Evolutionary conservation across 2,797 vertebrate species (phyloP).

Genomic region (Carduelis carduelis): DNA sequence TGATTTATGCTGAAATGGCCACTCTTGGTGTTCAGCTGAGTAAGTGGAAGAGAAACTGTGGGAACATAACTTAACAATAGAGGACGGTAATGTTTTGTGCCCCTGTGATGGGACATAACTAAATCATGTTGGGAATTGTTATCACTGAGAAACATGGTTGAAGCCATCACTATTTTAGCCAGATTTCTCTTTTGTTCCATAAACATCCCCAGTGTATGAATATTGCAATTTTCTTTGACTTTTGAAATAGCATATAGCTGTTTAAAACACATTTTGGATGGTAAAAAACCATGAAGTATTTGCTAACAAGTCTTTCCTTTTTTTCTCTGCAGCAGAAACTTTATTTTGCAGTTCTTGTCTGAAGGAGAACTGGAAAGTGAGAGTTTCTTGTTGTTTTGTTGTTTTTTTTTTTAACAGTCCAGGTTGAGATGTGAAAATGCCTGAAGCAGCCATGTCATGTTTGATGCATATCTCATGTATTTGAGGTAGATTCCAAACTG

Average conservation of each 20-base stretch:
- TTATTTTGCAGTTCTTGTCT: background rate
- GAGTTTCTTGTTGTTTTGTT: background rate
- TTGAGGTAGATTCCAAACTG: background rate
- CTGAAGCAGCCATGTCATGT: rapidly evolving
- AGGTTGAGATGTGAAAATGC: background rate
- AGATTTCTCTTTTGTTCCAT: background rate
- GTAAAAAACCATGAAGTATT: background rate
- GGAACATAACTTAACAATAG: background rate
- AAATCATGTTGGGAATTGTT: background rate
- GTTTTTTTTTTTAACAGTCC: background rate
- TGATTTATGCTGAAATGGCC: background rate
- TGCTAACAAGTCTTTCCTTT: background rate
- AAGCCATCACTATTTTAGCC: background rate
- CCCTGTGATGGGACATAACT: rapidly evolving
- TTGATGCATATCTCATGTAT: background rate
- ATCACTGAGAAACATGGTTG: rapidly evolving
- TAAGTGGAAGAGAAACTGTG: background rate
- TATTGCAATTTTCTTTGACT: background rate
- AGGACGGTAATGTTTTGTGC: background rate
- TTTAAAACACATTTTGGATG: background rate
- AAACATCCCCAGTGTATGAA: rapidly evolving
- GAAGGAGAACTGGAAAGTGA: background rate
- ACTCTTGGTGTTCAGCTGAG: background rate
- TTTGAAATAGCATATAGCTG: background rate
- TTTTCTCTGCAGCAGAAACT: background rate